Evolutionary conservation across 2,797 vertebrate genomes (phyloP), one percentile per base, ranked within the genome.

Genomic region (Buphagus erythrorhynchus): DNA sequence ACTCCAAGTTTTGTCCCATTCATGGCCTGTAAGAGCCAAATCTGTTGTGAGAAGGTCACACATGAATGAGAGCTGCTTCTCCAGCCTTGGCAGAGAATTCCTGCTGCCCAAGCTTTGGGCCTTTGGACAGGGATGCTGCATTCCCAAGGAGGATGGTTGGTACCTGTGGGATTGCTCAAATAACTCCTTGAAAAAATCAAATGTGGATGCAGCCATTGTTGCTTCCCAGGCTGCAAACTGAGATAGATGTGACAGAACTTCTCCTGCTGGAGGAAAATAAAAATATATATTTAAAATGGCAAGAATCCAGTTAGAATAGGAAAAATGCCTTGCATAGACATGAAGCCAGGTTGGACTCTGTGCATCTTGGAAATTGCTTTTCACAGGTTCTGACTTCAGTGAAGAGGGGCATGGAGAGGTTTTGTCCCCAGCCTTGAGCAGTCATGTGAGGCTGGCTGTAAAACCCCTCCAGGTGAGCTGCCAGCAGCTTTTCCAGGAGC

Each of bases 231-330:
- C 24, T 86, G 57, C 57, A 57, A 31, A 35, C 3, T 48, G 25
- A 29, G 42, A 19, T 0, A 16, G n/a, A 17, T 4, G 42, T 28
- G 45, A 17, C 40, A 68, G 58, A 51, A 48, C 8, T 65, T 33
- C 2, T 40, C 5, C 7, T 5, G 31, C n/a, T 6, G 11, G 7
- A 33, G 20, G 12, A 9, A 46, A 31, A 54, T 12, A 6, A 36
- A 38, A 15, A 33, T 1, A 18, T 4, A 2, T 7, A 1, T 17
- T 63, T 6, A 16, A 49, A 52, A 12, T 45, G 51, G 11, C 28
- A 18, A 36, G 14, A 76, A 36, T 28, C 25, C 25, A 13, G 4
- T 43, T 20, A 36, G 22, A 59, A 20, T 1, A 67, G 52, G 26
- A 49, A 58, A 54, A 71, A 25, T 1, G 3, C 45, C 45, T 61